These are phyloP conservation scores for Cossypha caffra DNA, from an alignment of 2,797 vertebrate species.

Conservation along the genomic window DNA sequence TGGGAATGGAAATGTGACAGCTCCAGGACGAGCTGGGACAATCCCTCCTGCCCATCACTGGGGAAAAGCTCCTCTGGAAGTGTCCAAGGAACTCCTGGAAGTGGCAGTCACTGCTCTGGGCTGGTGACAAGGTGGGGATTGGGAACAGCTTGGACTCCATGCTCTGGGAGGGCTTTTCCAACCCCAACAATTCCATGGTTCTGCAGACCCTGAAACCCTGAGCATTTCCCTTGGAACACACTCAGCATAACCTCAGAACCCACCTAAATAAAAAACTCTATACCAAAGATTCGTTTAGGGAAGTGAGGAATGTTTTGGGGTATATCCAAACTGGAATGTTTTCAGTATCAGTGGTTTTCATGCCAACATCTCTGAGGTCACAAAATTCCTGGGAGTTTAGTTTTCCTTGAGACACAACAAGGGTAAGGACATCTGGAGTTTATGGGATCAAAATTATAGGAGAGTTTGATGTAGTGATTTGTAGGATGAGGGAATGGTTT, in stretches of 20 bases:
- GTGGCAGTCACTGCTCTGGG: neutral
- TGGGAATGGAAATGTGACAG: neutral
- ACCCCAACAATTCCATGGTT: neutral
- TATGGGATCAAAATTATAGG: neutral
- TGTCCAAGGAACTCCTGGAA: neutral
- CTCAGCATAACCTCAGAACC: neutral
- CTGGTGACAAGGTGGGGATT: too few species aligned
- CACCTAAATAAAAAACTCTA: neutral
- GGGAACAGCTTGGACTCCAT: rapidly evolving
- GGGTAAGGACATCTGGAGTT: neutral
- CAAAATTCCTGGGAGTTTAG: neutral
- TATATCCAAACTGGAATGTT: neutral
- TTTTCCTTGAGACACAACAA: neutral
- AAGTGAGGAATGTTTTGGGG: neutral
- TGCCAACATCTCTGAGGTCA: neutral
- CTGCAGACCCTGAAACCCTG: neutral
- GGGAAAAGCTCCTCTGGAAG: neutral
- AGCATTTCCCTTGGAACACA: neutral
- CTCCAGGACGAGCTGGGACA: neutral
- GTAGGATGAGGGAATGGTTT: neutral
- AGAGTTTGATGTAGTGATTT: neutral
- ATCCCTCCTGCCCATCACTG: neutral
- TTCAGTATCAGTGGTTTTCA: neutral
- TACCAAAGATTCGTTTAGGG: neutral
- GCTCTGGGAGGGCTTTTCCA: neutral